A percentile compares a stretch with the other conserved stretches of the same genome.
phyloP scores from a whole-genome alignment of 2,113 vertebrate genomes.

The Tetrax tetrax region DNA sequence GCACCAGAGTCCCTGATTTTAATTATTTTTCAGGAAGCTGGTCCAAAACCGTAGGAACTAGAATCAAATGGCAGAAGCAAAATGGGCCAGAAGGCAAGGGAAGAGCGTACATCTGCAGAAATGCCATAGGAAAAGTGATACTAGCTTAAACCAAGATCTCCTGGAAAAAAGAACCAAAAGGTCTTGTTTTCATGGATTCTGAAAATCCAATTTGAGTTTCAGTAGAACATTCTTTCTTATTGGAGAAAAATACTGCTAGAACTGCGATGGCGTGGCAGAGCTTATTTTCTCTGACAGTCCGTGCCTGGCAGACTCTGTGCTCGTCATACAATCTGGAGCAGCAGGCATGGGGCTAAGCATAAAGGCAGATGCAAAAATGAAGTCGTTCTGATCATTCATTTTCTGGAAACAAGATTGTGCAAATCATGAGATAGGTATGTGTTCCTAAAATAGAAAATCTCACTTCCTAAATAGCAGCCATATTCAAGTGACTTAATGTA shows the following conservation, averaged over 20 bases:
- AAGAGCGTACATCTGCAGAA: neutral
- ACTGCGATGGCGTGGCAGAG: neutral
- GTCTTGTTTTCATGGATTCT: neutral
- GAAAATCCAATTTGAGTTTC: neutral
- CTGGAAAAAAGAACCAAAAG: accelerated
- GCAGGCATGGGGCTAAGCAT: neutral
- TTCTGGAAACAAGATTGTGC: neutral
- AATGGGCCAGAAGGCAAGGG: neutral
- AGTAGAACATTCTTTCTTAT: neutral
- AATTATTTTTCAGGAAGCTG: neutral
- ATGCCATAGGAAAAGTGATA: accelerated
- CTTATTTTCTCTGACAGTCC: neutral
- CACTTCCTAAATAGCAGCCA: neutral
- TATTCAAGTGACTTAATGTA: neutral
- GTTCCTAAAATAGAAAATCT: neutral
- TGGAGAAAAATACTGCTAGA: neutral
- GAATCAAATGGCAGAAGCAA: neutral
- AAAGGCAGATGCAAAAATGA: neutral
- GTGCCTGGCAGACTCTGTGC: neutral
- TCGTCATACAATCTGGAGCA: neutral
- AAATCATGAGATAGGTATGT: neutral
- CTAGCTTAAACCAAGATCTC: neutral
- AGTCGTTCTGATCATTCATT: neutral
- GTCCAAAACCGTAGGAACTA: neutral
- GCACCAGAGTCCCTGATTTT: neutral